Percentiles rank a stretch among this genome's conserved stretches.
Conservation (phyloP, 2,113 vertebrate genomes). For the Oncorhynchus gorbuscha region DNA sequence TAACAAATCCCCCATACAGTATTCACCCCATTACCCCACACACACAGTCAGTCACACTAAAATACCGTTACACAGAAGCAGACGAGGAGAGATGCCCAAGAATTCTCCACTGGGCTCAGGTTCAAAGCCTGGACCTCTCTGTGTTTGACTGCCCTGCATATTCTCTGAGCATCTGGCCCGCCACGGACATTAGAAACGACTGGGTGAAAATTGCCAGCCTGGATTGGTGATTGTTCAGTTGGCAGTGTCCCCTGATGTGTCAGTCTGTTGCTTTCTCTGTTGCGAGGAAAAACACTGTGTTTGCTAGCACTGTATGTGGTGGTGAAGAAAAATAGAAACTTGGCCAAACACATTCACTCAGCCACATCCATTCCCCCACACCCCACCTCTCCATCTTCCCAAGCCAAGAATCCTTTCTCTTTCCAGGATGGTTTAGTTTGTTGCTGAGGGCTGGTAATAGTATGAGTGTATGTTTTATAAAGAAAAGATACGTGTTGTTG, state of each 20-base stretch:
- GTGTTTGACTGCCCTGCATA: constrained; percentile 53
- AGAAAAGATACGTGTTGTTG: constrained; percentile 36
- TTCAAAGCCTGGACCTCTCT: constrained; percentile 51
- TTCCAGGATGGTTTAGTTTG: constrained; percentile 49
- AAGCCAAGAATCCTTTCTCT: constrained; percentile 49
- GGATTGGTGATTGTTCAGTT: constrained; percentile 75
- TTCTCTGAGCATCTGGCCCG: constrained; percentile 66
- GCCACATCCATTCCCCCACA: constrained; percentile 25
- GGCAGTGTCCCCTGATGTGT: constrained; percentile 64
- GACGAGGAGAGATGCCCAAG: background rate
- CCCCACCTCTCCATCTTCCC: constrained; percentile 37
- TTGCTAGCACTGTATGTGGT: constrained; percentile 27
- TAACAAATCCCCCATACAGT: too few relatives aligned
- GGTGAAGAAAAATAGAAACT: constrained; percentile 43
- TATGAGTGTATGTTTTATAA: constrained; percentile 66
- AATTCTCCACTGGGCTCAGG: constrained; percentile 40
- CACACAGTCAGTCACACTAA: background rate
- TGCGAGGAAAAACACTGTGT: constrained; percentile 49
- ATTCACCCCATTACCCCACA: background rate
- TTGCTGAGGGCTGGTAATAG: constrained; percentile 63
- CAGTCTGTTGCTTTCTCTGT: constrained; percentile 64
- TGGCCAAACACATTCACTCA: constrained; percentile 37
- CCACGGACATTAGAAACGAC: constrained; percentile 68
- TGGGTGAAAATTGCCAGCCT: constrained; percentile 68
- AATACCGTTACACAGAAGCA: background rate